These are phyloP conservation scores for Beaufortia kweichowensis DNA, from an alignment of 2,113 vertebrate genomes.

Conservation along the genomic window DNA sequence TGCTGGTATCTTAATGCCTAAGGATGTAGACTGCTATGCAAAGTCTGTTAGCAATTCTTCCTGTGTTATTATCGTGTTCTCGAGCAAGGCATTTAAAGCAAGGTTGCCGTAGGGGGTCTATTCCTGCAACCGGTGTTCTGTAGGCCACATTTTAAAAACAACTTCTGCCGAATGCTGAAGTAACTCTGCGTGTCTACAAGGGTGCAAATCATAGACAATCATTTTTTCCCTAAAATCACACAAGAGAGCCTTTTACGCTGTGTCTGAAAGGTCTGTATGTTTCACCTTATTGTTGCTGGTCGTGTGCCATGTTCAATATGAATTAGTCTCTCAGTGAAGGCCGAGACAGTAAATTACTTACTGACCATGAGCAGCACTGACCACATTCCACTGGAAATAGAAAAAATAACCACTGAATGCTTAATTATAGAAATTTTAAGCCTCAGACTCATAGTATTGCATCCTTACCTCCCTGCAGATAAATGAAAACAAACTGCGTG, in stretches of 20 bases:
- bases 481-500: not conserved
- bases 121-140: not conserved
- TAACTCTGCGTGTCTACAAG: not conserved
- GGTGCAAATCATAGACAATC: conserved; percentile 4
- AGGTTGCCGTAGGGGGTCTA: not conserved
- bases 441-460: not conserved
- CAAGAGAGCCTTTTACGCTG: conserved; percentile 6
- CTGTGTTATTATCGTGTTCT: conserved; percentile 1
- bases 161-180: not conserved
- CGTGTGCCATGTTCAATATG: conserved; percentile 23
- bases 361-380: not conserved
- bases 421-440: no score
- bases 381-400: not conserved
- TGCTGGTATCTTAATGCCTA: not conserved
- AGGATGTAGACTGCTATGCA: not conserved
- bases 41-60: conserved; percentile 6
- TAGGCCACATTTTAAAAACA: not conserved
- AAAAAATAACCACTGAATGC: not conserved
- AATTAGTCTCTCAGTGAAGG: conserved; percentile 16
- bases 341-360: conserved; percentile 6
- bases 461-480: not conserved
- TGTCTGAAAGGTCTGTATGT: conserved; percentile 27
- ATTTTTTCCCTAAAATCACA: conserved; percentile 18
- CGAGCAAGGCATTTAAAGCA: not conserved
- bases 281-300: conserved; percentile 3